Conservation (phyloP, 2,888 invertebrate genomes). For the Drosophila engyochracea region DNA sequence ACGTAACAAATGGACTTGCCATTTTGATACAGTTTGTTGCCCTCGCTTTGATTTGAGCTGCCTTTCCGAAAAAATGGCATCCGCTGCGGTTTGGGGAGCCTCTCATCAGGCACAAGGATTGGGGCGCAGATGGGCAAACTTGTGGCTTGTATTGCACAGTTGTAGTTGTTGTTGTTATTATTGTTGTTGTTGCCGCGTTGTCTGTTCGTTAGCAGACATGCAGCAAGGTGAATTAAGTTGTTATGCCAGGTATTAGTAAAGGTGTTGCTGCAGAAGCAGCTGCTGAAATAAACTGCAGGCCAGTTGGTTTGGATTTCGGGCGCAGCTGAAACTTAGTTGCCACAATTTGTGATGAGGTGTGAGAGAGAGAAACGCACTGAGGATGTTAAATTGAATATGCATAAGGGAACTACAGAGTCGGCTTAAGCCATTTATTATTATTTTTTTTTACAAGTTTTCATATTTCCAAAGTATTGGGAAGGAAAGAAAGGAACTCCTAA, state of each 20-base stretch:
- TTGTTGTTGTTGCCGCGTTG: conserved; percentile 34
- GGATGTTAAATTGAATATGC: conserved; percentile 26
- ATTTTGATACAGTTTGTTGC: conserved; percentile 54
- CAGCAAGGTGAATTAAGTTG: conserved; percentile 74
- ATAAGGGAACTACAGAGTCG: conserved; percentile 13
- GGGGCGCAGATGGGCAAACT: conserved; percentile 18
- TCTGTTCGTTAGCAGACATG: conserved; percentile 57
- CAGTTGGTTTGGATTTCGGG: conserved; percentile 41
- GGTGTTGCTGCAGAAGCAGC: conserved; percentile 61
- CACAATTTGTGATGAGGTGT: conserved; percentile 7
- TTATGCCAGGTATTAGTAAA: conserved; percentile 75
- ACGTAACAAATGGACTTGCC: conserved; percentile 55
- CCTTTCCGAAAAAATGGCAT: conserved; percentile 67
- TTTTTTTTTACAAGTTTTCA: not conserved
- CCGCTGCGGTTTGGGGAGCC: conserved; percentile 49
- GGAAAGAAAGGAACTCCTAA: conserved; percentile 14
- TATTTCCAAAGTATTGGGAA: not conserved
- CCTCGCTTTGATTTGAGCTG: conserved; percentile 69
- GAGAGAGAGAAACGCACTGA: not conserved
- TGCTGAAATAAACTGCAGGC: conserved; percentile 37
- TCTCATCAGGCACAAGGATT: conserved; percentile 13
- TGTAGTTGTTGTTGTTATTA: conserved; percentile 14
- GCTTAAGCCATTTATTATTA: not conserved
- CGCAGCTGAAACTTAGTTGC: conserved; percentile 44
- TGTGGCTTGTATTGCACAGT: conserved; percentile 17